phyloP scores from a whole-genome alignment of 2,888 invertebrate species.

The Saturnia pavonia region DNA sequence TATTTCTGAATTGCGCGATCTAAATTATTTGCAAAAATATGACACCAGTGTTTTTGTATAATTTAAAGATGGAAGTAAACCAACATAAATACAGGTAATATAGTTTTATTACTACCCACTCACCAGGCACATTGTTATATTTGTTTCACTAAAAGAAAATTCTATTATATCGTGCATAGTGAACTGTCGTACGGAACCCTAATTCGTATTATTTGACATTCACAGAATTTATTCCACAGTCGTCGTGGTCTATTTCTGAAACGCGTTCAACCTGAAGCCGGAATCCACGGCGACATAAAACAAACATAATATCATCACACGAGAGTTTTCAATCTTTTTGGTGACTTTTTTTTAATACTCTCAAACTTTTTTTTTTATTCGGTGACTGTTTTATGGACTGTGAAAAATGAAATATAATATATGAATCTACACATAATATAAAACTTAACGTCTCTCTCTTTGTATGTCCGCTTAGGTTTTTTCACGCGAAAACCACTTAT shows the following conservation, averaged over 20 bases:
- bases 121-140: too few species aligned
- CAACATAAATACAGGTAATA: too few species aligned
- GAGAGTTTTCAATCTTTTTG: neutral
- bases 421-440: neutral
- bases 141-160: too few species aligned
- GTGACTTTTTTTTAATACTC: neutral
- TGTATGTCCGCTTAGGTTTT: too few species aligned
- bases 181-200: neutral
- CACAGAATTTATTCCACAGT: conserved; percentile 3
- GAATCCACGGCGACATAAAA: conserved; percentile 7
- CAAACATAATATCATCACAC: conserved; percentile 5
- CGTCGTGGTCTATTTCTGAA: conserved; percentile 1
- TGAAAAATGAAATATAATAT: neutral
- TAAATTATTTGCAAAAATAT: too few species aligned
- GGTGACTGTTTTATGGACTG: neutral
- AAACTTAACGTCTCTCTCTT: too few species aligned
- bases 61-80: too few species aligned
- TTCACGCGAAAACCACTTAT: too few species aligned
- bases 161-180: neutral
- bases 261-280: conserved; percentile 3
- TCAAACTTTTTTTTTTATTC: neutral
- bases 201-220: conserved; percentile 9
- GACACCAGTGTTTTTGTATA: too few species aligned
- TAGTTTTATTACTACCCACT: too few species aligned
- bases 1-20: too few species aligned